Percentiles rank a stretch among this genome's conserved stretches.
Evolutionary conservation across 2,113 vertebrate genomes (phyloP).

Genomic region (Labeo rohita): DNA sequence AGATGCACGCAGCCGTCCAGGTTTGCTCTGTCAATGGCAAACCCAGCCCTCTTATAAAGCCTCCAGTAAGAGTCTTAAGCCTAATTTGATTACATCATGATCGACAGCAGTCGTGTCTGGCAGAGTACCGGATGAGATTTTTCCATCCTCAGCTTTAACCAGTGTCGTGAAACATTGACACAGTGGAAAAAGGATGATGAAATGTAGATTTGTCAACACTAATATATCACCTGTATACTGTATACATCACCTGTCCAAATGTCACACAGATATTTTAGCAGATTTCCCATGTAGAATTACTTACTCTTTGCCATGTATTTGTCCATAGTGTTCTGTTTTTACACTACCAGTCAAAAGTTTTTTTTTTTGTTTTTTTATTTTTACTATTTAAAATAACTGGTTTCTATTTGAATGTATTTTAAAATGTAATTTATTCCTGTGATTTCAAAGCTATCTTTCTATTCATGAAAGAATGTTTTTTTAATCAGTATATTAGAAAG

Average conservation of each 20-base stretch:
- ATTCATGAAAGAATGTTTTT: too few relatives aligned
- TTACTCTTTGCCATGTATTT: not conserved
- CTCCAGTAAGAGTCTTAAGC: slow-evolving; percentile 50
- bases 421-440: too few relatives aligned
- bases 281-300: not conserved
- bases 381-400: too few relatives aligned
- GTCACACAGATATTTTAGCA: not conserved
- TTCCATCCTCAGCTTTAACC: not conserved
- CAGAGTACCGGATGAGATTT: slow-evolving; percentile 15
- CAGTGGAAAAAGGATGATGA: not conserved
- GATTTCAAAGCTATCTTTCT: too few relatives aligned
- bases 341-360: too few relatives aligned
- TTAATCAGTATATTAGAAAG: too few relatives aligned
- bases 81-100: slow-evolving; percentile 58
- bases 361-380: too few relatives aligned
- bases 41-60: slow-evolving; percentile 32
- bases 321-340: not conserved
- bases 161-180: slow-evolving; percentile 8
- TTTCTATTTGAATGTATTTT: too few relatives aligned
- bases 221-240: too few relatives aligned
- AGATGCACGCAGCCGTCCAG: slow-evolving; percentile 23
- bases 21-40: slow-evolving; percentile 31
- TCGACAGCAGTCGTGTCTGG: slow-evolving; percentile 32
- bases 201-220: not conserved
- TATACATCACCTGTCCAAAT: not conserved